Percentiles rank a stretch among this genome's conserved stretches.
Evolutionary conservation across 2,888 invertebrate genomes (phyloP).

Genomic region (Limnephilus marmoratus): DNA sequence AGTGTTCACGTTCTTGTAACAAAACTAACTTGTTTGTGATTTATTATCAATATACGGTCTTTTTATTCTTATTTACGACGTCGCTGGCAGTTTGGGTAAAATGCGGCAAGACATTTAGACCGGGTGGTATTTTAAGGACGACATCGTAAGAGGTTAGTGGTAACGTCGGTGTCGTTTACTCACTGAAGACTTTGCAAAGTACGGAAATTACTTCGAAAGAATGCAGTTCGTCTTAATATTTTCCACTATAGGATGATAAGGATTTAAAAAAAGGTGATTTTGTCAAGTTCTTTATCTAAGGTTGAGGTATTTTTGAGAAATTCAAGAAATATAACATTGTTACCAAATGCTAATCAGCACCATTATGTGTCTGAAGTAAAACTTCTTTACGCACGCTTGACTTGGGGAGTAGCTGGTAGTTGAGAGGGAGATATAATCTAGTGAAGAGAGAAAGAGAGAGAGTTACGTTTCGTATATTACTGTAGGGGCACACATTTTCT

Average conservation of each 20-base stretch:
- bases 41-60: neutral
- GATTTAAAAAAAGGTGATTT: neutral
- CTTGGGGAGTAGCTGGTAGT: too few relatives aligned
- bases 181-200: neutral
- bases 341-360: too few relatives aligned
- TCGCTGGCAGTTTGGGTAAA: neutral
- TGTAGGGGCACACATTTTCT: too few relatives aligned
- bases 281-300: neutral
- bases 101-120: neutral
- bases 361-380: too few relatives aligned
- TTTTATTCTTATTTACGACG: constrained; percentile 2
- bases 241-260: neutral
- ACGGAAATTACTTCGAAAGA: neutral
- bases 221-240: neutral
- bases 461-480: too few relatives aligned
- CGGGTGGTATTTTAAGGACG: neutral
- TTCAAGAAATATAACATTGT: too few relatives aligned
- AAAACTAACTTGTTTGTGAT: neutral
- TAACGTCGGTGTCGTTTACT: neutral
- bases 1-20: neutral
- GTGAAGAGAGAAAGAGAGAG: too few relatives aligned
- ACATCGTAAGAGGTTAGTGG: neutral
- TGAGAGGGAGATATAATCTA: too few relatives aligned
- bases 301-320: too few relatives aligned
- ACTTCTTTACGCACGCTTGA: too few relatives aligned